Evolutionary conservation across 2,888 invertebrate genomes (phyloP).

Genomic region (Xestia sexstrigata): DNA sequence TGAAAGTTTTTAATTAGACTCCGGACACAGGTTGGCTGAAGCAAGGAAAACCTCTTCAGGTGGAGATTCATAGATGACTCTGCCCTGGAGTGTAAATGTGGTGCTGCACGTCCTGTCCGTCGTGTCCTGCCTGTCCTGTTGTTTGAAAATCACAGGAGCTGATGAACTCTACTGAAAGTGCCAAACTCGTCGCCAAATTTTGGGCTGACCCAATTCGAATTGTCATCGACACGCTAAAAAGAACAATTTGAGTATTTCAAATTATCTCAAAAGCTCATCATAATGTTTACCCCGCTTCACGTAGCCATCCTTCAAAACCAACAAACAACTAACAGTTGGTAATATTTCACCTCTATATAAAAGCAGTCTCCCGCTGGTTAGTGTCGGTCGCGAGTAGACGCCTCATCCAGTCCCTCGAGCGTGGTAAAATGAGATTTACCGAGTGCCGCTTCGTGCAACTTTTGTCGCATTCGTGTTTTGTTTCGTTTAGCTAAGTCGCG

Average conservation of each 20-base stretch:
- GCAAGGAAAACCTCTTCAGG: too few relatives aligned
- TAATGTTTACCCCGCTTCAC: not conserved
- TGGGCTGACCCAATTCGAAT: too few relatives aligned
- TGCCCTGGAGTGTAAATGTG: too few relatives aligned
- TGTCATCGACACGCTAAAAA: too few relatives aligned
- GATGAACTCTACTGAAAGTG: too few relatives aligned
- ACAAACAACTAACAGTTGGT: constrained; percentile 5
- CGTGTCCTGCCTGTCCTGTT: too few relatives aligned
- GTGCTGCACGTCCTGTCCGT: too few relatives aligned
- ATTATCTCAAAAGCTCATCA: not conserved
- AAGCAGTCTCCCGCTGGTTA: constrained; percentile 41
- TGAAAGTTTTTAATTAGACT: too few relatives aligned
- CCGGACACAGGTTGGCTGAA: too few relatives aligned
- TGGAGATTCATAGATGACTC: too few relatives aligned
- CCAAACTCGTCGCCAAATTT: too few relatives aligned
- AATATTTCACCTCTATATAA: constrained; percentile 34
- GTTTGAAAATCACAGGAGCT: too few relatives aligned
- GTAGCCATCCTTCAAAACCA: not conserved
- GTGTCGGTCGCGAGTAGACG: constrained; percentile 19
- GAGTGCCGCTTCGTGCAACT: constrained; percentile 32
- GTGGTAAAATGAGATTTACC: constrained; percentile 48
- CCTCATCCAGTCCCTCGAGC: constrained; percentile 24
- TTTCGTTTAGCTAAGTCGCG: constrained; percentile 11
- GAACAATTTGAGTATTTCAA: not conserved
- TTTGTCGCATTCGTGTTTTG: constrained; percentile 41